Base-by-base conservation (phyloP, 2,888 invertebrate species). In the Unio delphinus region DNA sequence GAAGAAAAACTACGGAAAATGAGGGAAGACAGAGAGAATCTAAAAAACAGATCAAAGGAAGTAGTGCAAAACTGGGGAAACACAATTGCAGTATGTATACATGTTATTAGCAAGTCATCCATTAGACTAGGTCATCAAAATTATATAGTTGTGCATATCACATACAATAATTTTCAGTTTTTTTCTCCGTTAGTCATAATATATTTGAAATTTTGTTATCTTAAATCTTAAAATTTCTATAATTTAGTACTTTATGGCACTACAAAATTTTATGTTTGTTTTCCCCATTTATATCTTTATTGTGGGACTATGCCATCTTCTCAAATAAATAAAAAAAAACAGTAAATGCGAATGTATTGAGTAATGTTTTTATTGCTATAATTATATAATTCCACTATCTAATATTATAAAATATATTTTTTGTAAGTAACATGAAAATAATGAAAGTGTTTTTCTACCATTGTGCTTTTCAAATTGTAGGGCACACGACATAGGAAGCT, bases 51-150 rank as follows among this genome's bases (percentile, higher is more conserved):
- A 65, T 90, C 90, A 8, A 86, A 88, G 68, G 87, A 89, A 63
- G 78, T 87, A 55, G 87, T 89, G 1, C 85, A 89, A 74, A 83
- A 88, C 70, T 90, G 90, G 90, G 82, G 86, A 65, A 90, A 90
- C 69, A 90, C 90, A 8, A 83, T 90, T 70, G 82, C 81, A 65
- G 90, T 90, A 83, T 82, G 87, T 72, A 57, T 54, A 54, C 18
- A 34, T 20, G 28, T 6, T n/a, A n/a, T 67, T 56, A 58, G 8
- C n/a, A 8, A 34, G 34, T 34, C 34, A 34, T 7, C n/a, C 20
- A 17, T 45, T 11, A 11, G 15, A 15, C 45, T 45, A 45, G 11
- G 45, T 11, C 26, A 28, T 30, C n/a, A 65, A 64, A 55, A 54
- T n/a, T 4, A 17, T 26, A 55, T 18, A 45, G 0, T 45, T 45